Conservation (phyloP, 2,797 vertebrate species). For the Epinephelus malabaricus region DNA sequence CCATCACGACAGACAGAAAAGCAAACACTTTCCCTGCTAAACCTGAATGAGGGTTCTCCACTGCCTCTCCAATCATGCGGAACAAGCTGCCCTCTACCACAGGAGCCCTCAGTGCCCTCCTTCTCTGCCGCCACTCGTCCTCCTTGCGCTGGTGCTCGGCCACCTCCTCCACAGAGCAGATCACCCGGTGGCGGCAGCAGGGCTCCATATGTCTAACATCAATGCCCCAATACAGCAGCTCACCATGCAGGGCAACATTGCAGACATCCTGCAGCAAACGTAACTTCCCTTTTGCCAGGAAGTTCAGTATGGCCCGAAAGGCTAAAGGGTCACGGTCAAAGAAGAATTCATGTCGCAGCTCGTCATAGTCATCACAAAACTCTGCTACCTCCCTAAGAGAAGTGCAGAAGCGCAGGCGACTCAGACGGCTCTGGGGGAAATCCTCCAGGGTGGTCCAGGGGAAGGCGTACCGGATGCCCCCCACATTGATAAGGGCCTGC, state of each 20-base stretch:
- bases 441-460: constrained; percentile 93
- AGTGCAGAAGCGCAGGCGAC: constrained; percentile 88
- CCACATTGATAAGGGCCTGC: constrained; percentile 91
- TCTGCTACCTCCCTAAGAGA: constrained; percentile 87
- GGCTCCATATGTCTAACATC: constrained; percentile 87
- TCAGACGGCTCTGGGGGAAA: constrained; percentile 90
- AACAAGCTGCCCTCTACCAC: constrained; percentile 77
- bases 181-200: constrained; percentile 89
- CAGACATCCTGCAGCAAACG: constrained; percentile 89
- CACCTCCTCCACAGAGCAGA: constrained; percentile 84
- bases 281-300: constrained; percentile 91
- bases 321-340: constrained; percentile 92
- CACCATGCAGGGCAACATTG: constrained; percentile 89
- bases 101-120: constrained; percentile 49
- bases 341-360: constrained; percentile 89
- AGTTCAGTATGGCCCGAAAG: constrained; percentile 90
- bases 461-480: constrained; percentile 89
- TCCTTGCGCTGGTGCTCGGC: constrained; percentile 82
- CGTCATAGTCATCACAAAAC: constrained; percentile 93
- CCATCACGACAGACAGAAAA: constrained; percentile 91
- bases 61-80: constrained; percentile 87
- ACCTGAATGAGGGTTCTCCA: constrained; percentile 92
- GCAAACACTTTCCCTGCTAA: constrained; percentile 91
- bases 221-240: constrained; percentile 93
- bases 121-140: constrained; percentile 74